phyloP scores from a whole-genome alignment of 1,140 invertebrate species.

The Drosophila sucinea region DNA sequence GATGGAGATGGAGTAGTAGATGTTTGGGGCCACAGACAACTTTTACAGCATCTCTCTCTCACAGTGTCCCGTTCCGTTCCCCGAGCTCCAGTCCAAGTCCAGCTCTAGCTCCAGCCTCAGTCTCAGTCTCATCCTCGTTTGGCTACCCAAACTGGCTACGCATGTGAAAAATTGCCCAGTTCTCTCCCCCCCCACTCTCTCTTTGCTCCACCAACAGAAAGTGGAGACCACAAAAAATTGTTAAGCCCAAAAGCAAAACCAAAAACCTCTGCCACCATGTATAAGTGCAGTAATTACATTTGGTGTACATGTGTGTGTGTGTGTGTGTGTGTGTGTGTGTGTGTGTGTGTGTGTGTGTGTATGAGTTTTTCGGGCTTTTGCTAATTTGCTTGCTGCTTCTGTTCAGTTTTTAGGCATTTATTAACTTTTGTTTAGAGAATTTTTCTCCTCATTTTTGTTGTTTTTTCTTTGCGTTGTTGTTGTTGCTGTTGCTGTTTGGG shows the following conservation, averaged over 20 bases:
- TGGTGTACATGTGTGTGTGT: constrained; percentile 2
- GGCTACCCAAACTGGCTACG: constrained; percentile 71
- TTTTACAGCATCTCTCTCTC: constrained; percentile 69
- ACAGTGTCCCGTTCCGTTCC: constrained; percentile 32
- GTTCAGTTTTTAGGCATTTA: constrained; percentile 76
- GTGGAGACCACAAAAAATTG: constrained; percentile 49
- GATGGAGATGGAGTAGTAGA: constrained; percentile 44
- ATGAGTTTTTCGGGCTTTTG: constrained; percentile 68
- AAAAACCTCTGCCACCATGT: constrained; percentile 25
- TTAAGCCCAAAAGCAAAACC: constrained; percentile 40
- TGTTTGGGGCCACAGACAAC: constrained; percentile 56
- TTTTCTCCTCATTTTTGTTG: constrained; percentile 28
- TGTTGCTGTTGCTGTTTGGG: background rate
- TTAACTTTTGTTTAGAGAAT: constrained; percentile 40
- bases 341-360: constrained; percentile 39
- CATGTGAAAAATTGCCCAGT: constrained; percentile 74
- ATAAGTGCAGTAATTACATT: constrained; percentile 77
- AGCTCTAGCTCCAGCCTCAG: background rate
- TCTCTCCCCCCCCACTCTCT: constrained; percentile 9
- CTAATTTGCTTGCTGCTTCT: constrained; percentile 76
- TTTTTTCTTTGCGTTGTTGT: constrained; percentile 23
- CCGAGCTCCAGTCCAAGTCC: background rate
- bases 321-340: background rate
- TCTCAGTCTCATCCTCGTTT: constrained; percentile 36
- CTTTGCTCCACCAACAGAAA: constrained; percentile 5